Evolutionary conservation across 1,140 invertebrate genomes (phyloP).

Genomic region (Trichomalopsis sarcophagae): DNA sequence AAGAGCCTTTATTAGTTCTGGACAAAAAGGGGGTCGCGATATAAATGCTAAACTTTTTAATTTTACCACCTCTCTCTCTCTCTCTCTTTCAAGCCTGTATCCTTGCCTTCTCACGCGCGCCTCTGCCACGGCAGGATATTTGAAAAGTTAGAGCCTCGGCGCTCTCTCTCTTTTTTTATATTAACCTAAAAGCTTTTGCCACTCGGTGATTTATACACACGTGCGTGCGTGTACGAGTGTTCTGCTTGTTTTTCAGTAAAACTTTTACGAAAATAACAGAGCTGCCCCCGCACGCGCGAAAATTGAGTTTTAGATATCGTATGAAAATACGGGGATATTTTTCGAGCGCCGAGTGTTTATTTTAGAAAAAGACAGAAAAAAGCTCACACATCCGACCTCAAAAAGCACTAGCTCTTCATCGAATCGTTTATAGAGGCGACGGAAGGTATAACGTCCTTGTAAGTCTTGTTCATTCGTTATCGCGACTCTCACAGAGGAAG

Average conservation of each 20-base stretch:
- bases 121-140: neutral
- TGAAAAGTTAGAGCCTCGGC: neutral
- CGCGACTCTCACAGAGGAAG: neutral
- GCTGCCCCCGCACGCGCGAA: too few species aligned
- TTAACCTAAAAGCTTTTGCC: neutral
- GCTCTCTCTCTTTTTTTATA: neutral
- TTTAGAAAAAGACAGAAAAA: too few species aligned
- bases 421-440: too few species aligned
- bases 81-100: neutral
- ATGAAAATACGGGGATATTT: too few species aligned
- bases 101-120: neutral
- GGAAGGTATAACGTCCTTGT: too few species aligned
- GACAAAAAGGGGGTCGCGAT: neutral
- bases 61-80: neutral
- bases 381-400: too few species aligned
- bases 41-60: slow-evolving; percentile 5
- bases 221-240: neutral
- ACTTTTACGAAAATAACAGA: too few species aligned
- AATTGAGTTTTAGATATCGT: too few species aligned
- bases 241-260: neutral
- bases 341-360: too few species aligned
- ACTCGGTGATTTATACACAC: neutral
- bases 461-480: slow-evolving; percentile 11
- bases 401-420: too few species aligned
- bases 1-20: neutral